A percentile compares a stretch with the other conserved stretches of the same genome.
Evolutionary conservation across 1,140 invertebrate species (phyloP).

Genomic region (Pristionchus pacificus): DNA sequence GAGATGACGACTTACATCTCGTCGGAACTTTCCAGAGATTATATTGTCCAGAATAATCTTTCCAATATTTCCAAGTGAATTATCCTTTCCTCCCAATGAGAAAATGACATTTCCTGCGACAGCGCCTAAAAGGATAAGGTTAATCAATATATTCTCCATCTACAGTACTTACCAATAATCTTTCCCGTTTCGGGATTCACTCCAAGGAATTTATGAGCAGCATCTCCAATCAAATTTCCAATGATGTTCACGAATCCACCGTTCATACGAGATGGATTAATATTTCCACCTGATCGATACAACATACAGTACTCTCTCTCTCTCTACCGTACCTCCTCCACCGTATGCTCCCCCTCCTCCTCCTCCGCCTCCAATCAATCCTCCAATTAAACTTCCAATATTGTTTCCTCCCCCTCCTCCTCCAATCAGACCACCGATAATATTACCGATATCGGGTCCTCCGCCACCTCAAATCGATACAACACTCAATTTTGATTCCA

Average conservation of each 20-base stretch:
- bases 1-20: slow-evolving; percentile 41
- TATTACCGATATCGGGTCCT: slow-evolving; percentile 32
- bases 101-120: slow-evolving; percentile 42
- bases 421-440: slow-evolving; percentile 43
- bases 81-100: slow-evolving; percentile 52
- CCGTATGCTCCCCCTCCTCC: slow-evolving; percentile 42
- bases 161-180: slow-evolving; percentile 46
- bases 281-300: slow-evolving; percentile 45
- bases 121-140: slow-evolving; percentile 12
- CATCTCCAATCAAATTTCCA: slow-evolving; percentile 55
- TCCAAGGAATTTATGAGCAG: slow-evolving; percentile 54
- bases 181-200: slow-evolving; percentile 54
- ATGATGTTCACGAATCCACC: slow-evolving; percentile 55
- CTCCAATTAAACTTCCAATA: slow-evolving; percentile 37
- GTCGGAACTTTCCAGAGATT: slow-evolving; percentile 52
- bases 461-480: slow-evolving; percentile 29
- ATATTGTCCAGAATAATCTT: slow-evolving; percentile 57
- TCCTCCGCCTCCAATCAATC: slow-evolving; percentile 41
- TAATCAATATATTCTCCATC: too few species aligned
- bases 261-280: slow-evolving; percentile 43
- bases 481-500: too few species aligned
- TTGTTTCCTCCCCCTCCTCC: slow-evolving; percentile 33
- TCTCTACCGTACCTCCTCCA: slow-evolving; percentile 36
- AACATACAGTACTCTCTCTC: slow-evolving; percentile 10
- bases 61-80: slow-evolving; percentile 51